Evolutionary conservation across 92 coral and sea anemone species (phyloP).

Genomic region (Scolanthus callimorphus): DNA sequence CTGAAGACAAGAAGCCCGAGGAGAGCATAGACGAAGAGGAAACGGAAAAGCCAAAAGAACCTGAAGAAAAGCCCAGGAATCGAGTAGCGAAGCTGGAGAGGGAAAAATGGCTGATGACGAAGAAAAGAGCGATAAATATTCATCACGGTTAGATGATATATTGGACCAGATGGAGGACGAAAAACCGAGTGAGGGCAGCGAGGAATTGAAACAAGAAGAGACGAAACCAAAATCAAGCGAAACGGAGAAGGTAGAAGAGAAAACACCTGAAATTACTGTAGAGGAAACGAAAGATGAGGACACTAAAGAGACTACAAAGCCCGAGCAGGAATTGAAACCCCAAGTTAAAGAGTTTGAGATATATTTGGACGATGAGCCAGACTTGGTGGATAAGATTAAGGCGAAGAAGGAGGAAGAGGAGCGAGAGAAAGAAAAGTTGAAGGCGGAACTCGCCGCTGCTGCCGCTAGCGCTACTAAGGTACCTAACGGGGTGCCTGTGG

Average conservation of each 20-base stretch:
- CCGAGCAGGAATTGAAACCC: conserved; percentile 10
- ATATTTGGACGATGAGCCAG: conserved; percentile 19
- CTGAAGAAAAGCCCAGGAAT: not conserved
- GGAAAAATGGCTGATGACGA: conserved; percentile 5
- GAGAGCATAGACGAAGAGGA: not conserved
- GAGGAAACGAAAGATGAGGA: conserved; percentile 23
- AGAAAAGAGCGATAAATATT: conserved; percentile 63
- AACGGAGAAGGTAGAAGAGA: conserved; percentile 2
- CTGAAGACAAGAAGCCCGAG: conserved; percentile 2
- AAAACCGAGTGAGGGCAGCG: not conserved
- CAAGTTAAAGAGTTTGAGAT: conserved; percentile 25
- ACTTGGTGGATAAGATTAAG: conserved; percentile 13
- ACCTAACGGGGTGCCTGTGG: not conserved
- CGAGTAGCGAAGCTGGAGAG: not conserved
- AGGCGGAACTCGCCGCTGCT: not conserved
- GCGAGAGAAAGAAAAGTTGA: conserved; percentile 17
- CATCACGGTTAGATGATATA: conserved; percentile 83
- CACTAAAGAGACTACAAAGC: conserved; percentile 4
- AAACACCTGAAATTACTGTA: not conserved
- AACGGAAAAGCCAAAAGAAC: not conserved
- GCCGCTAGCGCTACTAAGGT: not conserved
- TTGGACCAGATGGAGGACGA: conserved; percentile 70
- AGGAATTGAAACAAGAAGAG: conserved; percentile 3
- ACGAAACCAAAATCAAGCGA: too few species aligned
- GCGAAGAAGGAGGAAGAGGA: conserved; percentile 27